Conservation (phyloP, 1,140 invertebrate species). For the Hirudo medicinalis region DNA sequence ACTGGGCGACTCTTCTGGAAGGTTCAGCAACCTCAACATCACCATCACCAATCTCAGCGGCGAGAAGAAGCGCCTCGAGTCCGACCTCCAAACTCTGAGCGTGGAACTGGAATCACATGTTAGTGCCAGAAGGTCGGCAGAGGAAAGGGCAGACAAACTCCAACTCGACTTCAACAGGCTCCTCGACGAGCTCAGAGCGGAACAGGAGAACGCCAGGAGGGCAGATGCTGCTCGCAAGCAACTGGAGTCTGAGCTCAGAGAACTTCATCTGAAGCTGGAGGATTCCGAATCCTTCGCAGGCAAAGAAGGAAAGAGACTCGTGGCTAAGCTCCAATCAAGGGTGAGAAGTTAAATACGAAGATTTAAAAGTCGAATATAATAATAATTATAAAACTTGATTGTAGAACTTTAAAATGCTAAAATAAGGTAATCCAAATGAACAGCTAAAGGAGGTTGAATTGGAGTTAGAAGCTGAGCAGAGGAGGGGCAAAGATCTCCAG, state of each 20-base stretch:
- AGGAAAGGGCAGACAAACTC: conserved; percentile 36
- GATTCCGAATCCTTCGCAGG: conserved; percentile 41
- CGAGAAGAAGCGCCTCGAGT: conserved; percentile 41
- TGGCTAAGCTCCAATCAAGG: conserved; percentile 39
- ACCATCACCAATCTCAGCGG: conserved; percentile 35
- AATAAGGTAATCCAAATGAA: not conserved
- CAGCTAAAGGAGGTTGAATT: conserved; percentile 39
- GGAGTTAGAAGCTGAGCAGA: conserved; percentile 38
- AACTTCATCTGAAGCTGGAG: conserved; percentile 40
- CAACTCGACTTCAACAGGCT: conserved; percentile 34
- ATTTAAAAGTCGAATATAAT: not conserved
- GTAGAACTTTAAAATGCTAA: not conserved
- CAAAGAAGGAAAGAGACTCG: conserved; percentile 40
- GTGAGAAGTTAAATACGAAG: conserved; percentile 26
- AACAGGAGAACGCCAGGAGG: conserved; percentile 43
- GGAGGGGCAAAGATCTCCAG: conserved; percentile 34
- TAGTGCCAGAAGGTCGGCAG: conserved; percentile 47
- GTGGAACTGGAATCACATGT: conserved; percentile 89
- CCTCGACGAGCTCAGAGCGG: conserved; percentile 38
- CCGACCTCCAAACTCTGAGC: conserved; percentile 42
- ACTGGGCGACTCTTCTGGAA: conserved; percentile 31
- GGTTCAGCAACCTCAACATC: conserved; percentile 35
- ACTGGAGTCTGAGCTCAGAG: conserved; percentile 41
- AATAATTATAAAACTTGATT: not conserved
- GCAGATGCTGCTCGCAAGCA: conserved; percentile 40